Evolutionary conservation across 2,113 vertebrate genomes (phyloP).

Genomic region (Ciconia boyciana): DNA sequence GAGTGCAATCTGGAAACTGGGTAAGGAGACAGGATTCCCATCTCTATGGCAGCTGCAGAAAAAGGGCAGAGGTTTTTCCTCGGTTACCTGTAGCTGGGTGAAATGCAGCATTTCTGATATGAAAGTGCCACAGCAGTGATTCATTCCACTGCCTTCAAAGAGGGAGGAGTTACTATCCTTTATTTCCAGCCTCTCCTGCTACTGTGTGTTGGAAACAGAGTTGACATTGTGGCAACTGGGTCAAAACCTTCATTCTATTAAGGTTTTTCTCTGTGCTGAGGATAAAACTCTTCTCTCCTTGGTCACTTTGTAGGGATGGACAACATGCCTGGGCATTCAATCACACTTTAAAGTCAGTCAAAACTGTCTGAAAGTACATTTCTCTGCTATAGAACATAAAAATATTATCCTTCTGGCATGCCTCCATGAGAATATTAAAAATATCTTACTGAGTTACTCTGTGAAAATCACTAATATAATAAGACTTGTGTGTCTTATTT

Average conservation of each 20-base stretch:
- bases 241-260: not conserved
- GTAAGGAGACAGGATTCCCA: not conserved
- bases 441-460: constrained; percentile 57
- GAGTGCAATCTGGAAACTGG: not conserved
- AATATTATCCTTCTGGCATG: constrained; percentile 57
- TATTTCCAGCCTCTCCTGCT: not conserved
- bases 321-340: constrained; percentile 7
- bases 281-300: not conserved
- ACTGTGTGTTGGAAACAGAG: not conserved
- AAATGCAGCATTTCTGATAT: not conserved
- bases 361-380: constrained; percentile 38
- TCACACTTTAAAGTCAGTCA: constrained; percentile 43
- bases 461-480: constrained; percentile 42
- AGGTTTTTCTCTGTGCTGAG: not conserved
- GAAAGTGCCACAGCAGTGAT: accelerated
- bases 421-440: constrained; percentile 55
- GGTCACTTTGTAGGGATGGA: not conserved
- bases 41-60: not conserved
- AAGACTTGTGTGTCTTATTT: constrained; percentile 44
- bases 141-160: not conserved
- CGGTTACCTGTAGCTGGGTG: not conserved
- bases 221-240: not conserved
- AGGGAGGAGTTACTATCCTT: not conserved
- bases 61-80: not conserved
- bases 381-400: constrained; percentile 46